Evolutionary conservation across 2,888 invertebrate species (phyloP).

Genomic region (Pteria penguin): DNA sequence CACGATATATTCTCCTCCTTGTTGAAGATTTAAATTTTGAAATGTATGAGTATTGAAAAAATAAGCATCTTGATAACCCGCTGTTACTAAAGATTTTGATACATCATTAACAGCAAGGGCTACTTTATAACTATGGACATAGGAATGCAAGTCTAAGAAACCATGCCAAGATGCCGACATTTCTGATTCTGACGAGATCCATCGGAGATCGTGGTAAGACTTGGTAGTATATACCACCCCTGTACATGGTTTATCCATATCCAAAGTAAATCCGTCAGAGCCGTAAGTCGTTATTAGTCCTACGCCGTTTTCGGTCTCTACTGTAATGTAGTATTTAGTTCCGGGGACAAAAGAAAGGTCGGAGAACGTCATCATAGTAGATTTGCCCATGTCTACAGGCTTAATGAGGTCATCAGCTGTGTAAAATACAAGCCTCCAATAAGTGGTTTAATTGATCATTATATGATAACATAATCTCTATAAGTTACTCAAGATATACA

Average conservation of each 20-base stretch:
- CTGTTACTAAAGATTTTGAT: not conserved
- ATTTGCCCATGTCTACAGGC: slow-evolving; percentile 26
- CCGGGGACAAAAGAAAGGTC: slow-evolving; percentile 40
- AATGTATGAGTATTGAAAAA: slow-evolving; percentile 15
- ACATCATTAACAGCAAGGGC: slow-evolving; percentile 14
- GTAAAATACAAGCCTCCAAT: not conserved
- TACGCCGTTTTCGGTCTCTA: slow-evolving; percentile 48
- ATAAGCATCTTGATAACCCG: not conserved
- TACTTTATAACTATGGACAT: slow-evolving; percentile 35
- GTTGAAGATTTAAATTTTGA: slow-evolving; percentile 8
- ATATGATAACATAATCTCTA: no score
- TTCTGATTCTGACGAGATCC: slow-evolving; percentile 27
- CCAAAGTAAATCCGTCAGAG: slow-evolving; percentile 52
- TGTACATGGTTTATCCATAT: slow-evolving; percentile 38
- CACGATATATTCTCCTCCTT: slow-evolving; percentile 28
- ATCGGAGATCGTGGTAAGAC: slow-evolving; percentile 17
- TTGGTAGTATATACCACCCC: slow-evolving; percentile 51
- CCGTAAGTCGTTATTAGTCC: slow-evolving; percentile 42
- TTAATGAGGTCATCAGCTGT: slow-evolving; percentile 45
- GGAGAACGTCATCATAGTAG: slow-evolving; percentile 28
- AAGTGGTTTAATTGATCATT: no score
- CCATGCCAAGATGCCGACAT: slow-evolving; percentile 49
- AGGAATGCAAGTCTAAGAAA: slow-evolving; percentile 48
- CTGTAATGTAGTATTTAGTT: slow-evolving; percentile 47
- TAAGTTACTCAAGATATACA: no score